Base-by-base conservation (phyloP, 2,797 vertebrate genomes). In the Microctenopoma stevenorrisi region DNA sequence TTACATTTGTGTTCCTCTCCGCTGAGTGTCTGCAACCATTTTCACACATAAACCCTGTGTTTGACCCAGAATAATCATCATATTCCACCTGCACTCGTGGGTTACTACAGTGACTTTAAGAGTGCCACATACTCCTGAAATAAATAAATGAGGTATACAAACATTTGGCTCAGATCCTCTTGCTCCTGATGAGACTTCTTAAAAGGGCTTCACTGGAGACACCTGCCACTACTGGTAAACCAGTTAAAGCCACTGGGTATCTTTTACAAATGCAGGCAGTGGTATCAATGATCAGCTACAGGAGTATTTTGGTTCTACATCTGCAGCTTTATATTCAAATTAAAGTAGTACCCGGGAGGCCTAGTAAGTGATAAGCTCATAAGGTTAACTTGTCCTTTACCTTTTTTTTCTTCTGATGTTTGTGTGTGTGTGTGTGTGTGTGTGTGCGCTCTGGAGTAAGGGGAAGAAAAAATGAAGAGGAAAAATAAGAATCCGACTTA, bases 1-100 rank as follows among this genome's bases (percentile, higher is more conserved):
- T 83, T 82, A 85, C 76, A 82, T 83, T 87, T 80, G 59, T 78
- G 73, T 85, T 64, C 68, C 51, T 75, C 79, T 25, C 63, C 82
- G 65, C 67, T n/a, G 60, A 77, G 51, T 51, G 51, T 80, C 71
- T 74, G 63, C 60, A 66, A 61, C 76, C 63, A 67, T 64, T 71
- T 67, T 72, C 59, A 64, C 65, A 75, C 60, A 71, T 37, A 78
- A 69, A 64, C 38, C 26, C 49, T 37, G 35, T 35, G 58, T 75
- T 71, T 76, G 79, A 42, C 73, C 52, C 26, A 74, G 44, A 65
- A 64, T 61, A 79, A 72, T 67, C 44, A 75, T 43, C n/a, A 46
- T 14, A 54, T 76, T 70, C 69, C 69, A 47, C 52, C 64, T 58
- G 55, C 61, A 73, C 68, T 42, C 3, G 6, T 38, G 4, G 64